Conservation (phyloP, 53 echinoderm and acorn worm genomes). For the Henricia sp. region DNA sequence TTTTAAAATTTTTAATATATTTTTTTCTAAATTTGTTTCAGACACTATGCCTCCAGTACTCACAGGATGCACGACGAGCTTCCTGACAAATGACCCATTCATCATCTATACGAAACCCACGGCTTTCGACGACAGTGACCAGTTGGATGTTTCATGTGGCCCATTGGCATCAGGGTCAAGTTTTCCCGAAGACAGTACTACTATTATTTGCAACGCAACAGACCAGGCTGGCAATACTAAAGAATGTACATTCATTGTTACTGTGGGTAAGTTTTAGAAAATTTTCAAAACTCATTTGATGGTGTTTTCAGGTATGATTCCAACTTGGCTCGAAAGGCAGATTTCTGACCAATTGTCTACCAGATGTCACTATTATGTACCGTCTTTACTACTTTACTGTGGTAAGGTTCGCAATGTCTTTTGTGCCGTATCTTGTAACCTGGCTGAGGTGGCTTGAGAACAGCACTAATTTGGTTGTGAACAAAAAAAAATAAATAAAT, state of each 20-base stretch:
- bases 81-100: background rate
- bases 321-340: too few species aligned
- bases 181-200: background rate
- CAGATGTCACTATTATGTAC: too few species aligned
- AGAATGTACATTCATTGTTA: slow-evolving; percentile 12
- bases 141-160: slow-evolving; percentile 7
- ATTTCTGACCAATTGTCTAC: too few species aligned
- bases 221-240: slow-evolving; percentile 20
- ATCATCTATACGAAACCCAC: slow-evolving; percentile 19
- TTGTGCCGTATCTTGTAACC: too few species aligned
- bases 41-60: slow-evolving; percentile 32
- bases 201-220: background rate
- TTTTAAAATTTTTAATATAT: background rate
- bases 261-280: slow-evolving; percentile 29
- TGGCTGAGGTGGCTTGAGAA: too few species aligned
- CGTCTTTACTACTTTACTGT: too few species aligned
- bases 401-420: too few species aligned
- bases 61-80: background rate
- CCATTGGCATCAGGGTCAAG: slow-evolving; percentile 22
- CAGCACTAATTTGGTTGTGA: too few species aligned
- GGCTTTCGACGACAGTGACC: slow-evolving; percentile 5
- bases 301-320: too few species aligned
- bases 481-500: too few species aligned
- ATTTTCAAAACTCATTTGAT: too few species aligned
- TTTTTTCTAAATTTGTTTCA: background rate